Evolutionary conservation across 2,888 invertebrate species (phyloP).

Genomic region (Nomada hirtipes): DNA sequence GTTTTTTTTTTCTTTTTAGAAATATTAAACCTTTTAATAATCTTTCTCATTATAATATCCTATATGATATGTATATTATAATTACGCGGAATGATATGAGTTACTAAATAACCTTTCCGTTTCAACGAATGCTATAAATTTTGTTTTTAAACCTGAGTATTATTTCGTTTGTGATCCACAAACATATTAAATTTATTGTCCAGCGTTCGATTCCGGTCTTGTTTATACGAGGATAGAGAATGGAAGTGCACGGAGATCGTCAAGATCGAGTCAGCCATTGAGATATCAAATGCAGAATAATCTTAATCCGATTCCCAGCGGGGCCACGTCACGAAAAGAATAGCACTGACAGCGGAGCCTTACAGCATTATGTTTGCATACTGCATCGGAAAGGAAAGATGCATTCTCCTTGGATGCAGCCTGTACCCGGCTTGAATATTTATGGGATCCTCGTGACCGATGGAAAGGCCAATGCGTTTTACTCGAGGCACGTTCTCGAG

Average conservation of each 20-base stretch:
- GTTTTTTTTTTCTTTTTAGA: too few relatives aligned
- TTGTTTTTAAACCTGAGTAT: too few relatives aligned
- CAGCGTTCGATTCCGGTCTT: background rate
- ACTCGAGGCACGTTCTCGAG: background rate
- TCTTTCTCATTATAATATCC: too few relatives aligned
- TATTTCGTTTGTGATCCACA: too few relatives aligned
- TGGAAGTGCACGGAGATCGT: background rate
- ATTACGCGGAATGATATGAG: too few relatives aligned
- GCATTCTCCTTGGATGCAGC: constrained; percentile 28
- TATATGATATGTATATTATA: too few relatives aligned
- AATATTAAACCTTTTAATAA: too few relatives aligned
- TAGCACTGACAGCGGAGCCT: background rate
- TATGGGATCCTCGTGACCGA: constrained; percentile 20
- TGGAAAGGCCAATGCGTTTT: constrained; percentile 32
- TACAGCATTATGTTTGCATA: constrained; percentile 50
- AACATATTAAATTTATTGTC: too few relatives aligned
- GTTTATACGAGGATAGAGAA: background rate
- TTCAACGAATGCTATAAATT: too few relatives aligned
- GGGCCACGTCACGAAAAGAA: background rate
- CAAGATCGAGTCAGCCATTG: too few relatives aligned
- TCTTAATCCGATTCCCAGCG: background rate
- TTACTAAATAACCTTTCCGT: too few relatives aligned
- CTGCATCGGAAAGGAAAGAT: constrained; percentile 37
- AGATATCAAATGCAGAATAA: background rate
- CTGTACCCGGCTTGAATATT: constrained; percentile 33